Evolutionary conservation across 1,140 invertebrate genomes (phyloP).

Genomic region (Belonocnema kinseyi): DNA sequence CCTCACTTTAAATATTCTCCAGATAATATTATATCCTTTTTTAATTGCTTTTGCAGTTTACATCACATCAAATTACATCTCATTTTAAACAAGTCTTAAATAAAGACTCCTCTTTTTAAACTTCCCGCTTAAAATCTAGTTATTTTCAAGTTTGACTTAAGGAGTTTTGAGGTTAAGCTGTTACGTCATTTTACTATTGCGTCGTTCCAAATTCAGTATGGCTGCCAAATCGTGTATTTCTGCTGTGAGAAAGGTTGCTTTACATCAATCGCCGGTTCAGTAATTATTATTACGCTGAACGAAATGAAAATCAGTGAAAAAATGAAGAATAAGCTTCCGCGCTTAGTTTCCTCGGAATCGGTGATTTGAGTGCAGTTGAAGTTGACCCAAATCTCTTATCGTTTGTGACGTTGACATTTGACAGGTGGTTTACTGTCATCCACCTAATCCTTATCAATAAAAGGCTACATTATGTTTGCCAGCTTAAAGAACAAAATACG

Average conservation of each 20-base stretch:
- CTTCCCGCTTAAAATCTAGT: conserved; percentile 4
- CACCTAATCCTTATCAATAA: conserved; percentile 27
- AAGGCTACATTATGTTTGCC: conserved; percentile 76
- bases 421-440: conserved; percentile 45
- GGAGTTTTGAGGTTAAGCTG: neutral
- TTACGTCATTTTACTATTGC: conserved; percentile 1
- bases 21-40: conserved; percentile 50
- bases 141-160: neutral
- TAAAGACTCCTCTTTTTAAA: neutral
- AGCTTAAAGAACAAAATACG: conserved; percentile 85
- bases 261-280: neutral
- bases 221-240: neutral
- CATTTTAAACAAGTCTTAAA: neutral
- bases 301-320: neutral
- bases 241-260: neutral
- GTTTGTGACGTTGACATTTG: conserved; percentile 46
- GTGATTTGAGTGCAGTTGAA: neutral
- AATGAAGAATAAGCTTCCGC: neutral
- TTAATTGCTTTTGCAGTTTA: conserved; percentile 41
- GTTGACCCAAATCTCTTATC: conserved; percentile 35
- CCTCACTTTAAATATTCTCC: conserved; percentile 50
- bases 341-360: neutral
- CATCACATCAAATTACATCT: neutral
- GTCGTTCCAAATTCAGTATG: neutral
- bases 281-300: neutral